phyloP scores from a whole-genome alignment of 1,140 invertebrate genomes.

The Sycobia sp. region DNA sequence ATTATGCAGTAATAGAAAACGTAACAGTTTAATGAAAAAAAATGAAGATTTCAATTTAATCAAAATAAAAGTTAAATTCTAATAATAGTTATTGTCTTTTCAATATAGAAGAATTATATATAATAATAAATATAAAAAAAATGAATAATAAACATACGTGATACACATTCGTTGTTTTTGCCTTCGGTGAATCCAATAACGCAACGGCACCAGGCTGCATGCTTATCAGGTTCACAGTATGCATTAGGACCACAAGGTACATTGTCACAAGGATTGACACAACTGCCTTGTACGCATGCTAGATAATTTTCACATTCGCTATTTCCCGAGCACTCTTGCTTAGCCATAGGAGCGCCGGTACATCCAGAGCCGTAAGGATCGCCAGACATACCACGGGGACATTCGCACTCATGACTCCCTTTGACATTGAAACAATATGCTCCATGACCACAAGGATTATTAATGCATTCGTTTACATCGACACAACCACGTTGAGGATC shows the following conservation, averaged over 20 bases:
- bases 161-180: conserved; percentile 77
- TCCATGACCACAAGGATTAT: conserved; percentile 81
- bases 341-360: conserved; percentile 60
- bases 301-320: conserved; percentile 80
- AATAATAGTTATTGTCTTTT: too few relatives aligned
- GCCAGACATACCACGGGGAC: conserved; percentile 78
- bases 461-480: conserved; percentile 82
- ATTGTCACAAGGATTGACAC: conserved; percentile 79
- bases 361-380: conserved; percentile 85
- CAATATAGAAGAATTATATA: too few relatives aligned
- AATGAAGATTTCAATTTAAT: too few relatives aligned
- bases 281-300: conserved; percentile 76
- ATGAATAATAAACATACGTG: conserved; percentile 63
- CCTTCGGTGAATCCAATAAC: conserved; percentile 79
- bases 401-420: conserved; percentile 83
- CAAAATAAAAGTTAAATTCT: too few relatives aligned
- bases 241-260: conserved; percentile 83
- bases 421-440: conserved; percentile 86
- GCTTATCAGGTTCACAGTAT: conserved; percentile 85
- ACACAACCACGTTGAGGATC: conserved; percentile 81
- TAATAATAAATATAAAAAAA: not conserved
- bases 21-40: too few relatives aligned
- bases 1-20: too few relatives aligned
- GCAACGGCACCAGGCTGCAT: conserved; percentile 87
- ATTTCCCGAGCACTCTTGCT: conserved; percentile 72